Evolutionary conservation across 2,113 vertebrate genomes (phyloP).

Genomic region (Sula dactylatra): DNA sequence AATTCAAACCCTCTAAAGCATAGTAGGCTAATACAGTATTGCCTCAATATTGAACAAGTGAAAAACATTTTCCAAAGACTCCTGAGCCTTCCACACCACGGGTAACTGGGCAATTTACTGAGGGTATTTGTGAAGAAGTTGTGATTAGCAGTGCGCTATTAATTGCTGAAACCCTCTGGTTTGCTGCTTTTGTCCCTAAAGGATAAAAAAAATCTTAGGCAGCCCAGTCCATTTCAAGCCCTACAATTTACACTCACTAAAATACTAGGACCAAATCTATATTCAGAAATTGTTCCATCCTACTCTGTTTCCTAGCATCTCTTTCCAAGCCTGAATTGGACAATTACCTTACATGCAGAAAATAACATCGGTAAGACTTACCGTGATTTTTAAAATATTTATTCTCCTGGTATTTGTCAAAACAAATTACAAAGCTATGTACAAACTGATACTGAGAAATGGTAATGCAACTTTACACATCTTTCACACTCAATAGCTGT

Average conservation of each 20-base stretch:
- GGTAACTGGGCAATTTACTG: background rate
- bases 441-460: background rate
- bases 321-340: background rate
- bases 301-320: background rate
- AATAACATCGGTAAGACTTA: background rate
- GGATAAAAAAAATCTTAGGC: background rate
- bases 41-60: background rate
- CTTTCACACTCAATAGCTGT: slow-evolving; percentile 5
- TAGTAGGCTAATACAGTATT: background rate
- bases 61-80: background rate
- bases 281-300: background rate
- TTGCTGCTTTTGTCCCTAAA: background rate
- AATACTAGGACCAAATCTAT: background rate
- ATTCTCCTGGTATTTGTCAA: background rate
- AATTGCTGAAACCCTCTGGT: background rate
- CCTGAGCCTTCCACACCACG: background rate
- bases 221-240: background rate
- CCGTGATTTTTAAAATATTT: background rate
- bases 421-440: background rate
- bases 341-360: background rate
- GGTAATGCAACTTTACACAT: background rate
- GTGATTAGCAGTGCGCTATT: background rate
- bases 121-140: background rate
- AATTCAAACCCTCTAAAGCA: background rate
- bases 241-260: background rate